Base-by-base conservation (phyloP, 92 coral and sea anemone genomes). In the Epizoanthus scotinus region DNA sequence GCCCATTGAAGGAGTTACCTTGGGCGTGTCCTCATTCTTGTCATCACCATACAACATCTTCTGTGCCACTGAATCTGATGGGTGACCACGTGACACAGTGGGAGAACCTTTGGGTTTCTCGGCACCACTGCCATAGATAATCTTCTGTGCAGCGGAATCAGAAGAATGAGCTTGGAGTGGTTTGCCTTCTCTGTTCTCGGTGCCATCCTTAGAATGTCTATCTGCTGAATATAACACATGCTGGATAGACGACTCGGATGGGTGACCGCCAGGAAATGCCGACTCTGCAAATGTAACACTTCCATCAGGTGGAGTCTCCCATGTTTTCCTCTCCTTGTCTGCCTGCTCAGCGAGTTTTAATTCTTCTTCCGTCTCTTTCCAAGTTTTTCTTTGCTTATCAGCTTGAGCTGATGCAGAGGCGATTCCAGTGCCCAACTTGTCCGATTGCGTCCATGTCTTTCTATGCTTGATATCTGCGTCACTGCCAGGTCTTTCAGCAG, bases 201-300 rank as follows among this genome's bases (percentile, higher is more conserved):
- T 5, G 7, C 44, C 63, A 19, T 55, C 83, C 24, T 26, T 34
- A 19, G 82, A 5, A 24, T 3, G 67, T 54, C 66, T 69, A 38
- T 66, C 81, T 58, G 79, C 29, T 12, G 81, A 40, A 60, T 93
- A 90, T 63, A 93, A 40, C 2, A 87, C 84, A 54, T 87, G 91
- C 75, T 93, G 97, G 44, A 93, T 80, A 3, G 97, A 93, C 0
- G 97, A 93, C 40, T 93, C 94, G 3, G 97, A 87, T 0, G 94
- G 94, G 60, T 93, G 97, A 0, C 91, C 89, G 56, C 77, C 89
- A 0, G 92, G 94, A 44, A 87, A 60, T 17, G 81, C 75, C 38
- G 92, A 82, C 62, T 89, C 92, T 2, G 90, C 90, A 50, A 90
- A 52, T 18, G 47, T 65, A 25, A 93, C 59, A 28, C 71, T 88